These are phyloP conservation scores for Danaus melanippus DNA, from an alignment of 1,140 invertebrate genomes.

Conservation along the genomic window DNA sequence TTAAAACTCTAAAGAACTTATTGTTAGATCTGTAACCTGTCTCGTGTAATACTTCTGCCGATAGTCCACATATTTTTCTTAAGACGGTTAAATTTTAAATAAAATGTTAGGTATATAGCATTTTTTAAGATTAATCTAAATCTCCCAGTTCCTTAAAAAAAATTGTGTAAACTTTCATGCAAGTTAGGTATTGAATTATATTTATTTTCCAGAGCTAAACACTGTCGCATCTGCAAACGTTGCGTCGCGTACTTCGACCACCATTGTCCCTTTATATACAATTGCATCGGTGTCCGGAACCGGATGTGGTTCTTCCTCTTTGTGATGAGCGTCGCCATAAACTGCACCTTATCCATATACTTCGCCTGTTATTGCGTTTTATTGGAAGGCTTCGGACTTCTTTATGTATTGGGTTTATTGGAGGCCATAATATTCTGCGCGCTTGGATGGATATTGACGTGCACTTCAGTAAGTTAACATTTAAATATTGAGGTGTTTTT, in stretches of 20 bases:
- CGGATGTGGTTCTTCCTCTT: slow-evolving; percentile 94
- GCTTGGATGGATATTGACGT: slow-evolving; percentile 88
- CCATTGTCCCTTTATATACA: slow-evolving; percentile 96
- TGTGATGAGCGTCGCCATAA: slow-evolving; percentile 87
- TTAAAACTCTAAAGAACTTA: too few relatives aligned
- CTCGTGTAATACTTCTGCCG: too few relatives aligned
- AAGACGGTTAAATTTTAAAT: background rate
- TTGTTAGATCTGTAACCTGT: too few relatives aligned
- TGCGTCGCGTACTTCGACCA: slow-evolving; percentile 95
- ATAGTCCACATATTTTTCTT: too few relatives aligned
- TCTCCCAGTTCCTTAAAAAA: too few relatives aligned
- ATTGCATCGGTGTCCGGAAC: slow-evolving; percentile 90
- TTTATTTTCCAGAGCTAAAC: slow-evolving; percentile 80
- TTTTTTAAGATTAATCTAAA: background rate
- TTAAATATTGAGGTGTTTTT: too few relatives aligned
- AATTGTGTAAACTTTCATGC: too few relatives aligned
- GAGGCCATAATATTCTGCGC: slow-evolving; percentile 89
- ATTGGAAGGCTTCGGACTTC: slow-evolving; percentile 86
- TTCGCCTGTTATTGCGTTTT: slow-evolving; percentile 90
- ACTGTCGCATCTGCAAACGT: slow-evolving; percentile 92
- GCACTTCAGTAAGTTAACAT: slow-evolving; percentile 83
- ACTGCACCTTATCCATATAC: slow-evolving; percentile 89
- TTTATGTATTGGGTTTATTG: slow-evolving; percentile 85
- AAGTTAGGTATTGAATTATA: background rate
- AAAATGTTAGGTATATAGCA: too few relatives aligned